Conservation (phyloP, 2,888 invertebrate genomes). For the Aromia moschata region DNA sequence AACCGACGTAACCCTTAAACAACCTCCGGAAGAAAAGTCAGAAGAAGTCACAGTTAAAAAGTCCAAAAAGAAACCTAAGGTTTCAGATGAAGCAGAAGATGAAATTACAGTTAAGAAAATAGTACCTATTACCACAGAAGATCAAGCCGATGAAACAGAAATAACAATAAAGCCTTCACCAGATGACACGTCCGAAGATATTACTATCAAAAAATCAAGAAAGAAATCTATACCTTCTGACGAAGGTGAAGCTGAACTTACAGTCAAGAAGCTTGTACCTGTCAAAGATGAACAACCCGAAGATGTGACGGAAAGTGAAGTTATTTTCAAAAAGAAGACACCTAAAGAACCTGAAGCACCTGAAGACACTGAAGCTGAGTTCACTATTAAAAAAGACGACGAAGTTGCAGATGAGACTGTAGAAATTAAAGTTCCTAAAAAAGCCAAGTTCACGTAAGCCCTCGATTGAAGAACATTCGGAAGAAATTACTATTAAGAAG, state of each 20-base stretch:
- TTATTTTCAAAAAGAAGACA: conserved; percentile 34
- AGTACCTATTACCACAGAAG: conserved; percentile 37
- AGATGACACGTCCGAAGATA: conserved; percentile 41
- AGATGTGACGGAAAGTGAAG: conserved; percentile 22
- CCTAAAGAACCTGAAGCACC: conserved; percentile 27
- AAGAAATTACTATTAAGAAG: conserved; percentile 79
- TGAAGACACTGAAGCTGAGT: conserved; percentile 41
- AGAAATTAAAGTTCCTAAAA: conserved; percentile 47
- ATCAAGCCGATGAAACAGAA: conserved; percentile 49
- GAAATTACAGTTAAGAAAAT: conserved; percentile 60
- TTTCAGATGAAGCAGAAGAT: conserved; percentile 50
- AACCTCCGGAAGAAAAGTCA: conserved; percentile 53
- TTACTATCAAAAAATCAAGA: conserved; percentile 49
- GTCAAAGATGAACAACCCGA: conserved; percentile 70
- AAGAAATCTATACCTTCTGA: conserved; percentile 49
- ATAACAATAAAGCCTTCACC: conserved; percentile 43
- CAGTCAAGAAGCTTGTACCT: conserved; percentile 43
- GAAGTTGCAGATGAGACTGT: conserved; percentile 47
- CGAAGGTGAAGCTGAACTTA: conserved; percentile 48
- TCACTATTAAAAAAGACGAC: conserved; percentile 41
- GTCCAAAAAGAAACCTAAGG: conserved; percentile 51
- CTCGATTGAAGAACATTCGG: conserved; percentile 68
- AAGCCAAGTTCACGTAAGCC: conserved; percentile 64
- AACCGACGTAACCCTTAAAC: conserved; percentile 49
- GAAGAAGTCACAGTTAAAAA: conserved; percentile 64